phyloP scores from a whole-genome alignment of 2,113 vertebrate species.

The Rousettus leschenaultii region DNA sequence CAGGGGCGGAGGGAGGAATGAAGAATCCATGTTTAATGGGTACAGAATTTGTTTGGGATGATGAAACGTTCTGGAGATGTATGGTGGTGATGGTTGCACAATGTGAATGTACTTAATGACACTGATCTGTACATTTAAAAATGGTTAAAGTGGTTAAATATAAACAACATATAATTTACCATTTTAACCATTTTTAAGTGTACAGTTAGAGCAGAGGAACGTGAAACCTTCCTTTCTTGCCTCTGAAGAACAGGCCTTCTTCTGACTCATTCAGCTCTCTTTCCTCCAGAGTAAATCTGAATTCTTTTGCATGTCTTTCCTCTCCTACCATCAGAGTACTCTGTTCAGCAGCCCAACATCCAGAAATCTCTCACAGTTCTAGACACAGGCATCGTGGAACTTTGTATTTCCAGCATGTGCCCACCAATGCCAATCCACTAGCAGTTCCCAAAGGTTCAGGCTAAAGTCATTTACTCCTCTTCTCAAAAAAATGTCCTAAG shows the following conservation, averaged over 20 bases:
- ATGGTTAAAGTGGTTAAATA: not conserved
- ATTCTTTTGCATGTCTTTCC: not conserved
- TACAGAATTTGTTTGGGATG: not conserved
- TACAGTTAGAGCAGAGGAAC: not conserved
- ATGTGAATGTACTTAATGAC: not conserved
- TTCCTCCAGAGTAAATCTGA: not conserved
- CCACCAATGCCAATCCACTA: not conserved
- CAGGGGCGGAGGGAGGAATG: not conserved
- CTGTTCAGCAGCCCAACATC: not conserved
- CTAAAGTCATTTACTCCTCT: not conserved
- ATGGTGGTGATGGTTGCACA: not conserved
- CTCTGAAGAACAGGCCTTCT: not conserved
- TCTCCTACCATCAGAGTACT: not conserved
- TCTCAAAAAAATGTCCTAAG: not conserved
- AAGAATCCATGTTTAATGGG: not conserved
- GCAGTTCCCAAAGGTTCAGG: not conserved
- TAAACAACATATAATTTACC: not conserved
- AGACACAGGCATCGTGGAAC: not conserved
- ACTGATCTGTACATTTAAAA: not conserved
- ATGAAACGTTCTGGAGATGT: not conserved
- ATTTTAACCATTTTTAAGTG: too few relatives aligned
- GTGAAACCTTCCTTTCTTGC: not conserved
- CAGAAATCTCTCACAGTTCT: not conserved
- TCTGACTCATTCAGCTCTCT: not conserved
- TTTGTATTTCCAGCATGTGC: not conserved